These are phyloP conservation scores for Oryzias woworae DNA, from an alignment of 2,113 vertebrate species.

Conservation along the genomic window DNA sequence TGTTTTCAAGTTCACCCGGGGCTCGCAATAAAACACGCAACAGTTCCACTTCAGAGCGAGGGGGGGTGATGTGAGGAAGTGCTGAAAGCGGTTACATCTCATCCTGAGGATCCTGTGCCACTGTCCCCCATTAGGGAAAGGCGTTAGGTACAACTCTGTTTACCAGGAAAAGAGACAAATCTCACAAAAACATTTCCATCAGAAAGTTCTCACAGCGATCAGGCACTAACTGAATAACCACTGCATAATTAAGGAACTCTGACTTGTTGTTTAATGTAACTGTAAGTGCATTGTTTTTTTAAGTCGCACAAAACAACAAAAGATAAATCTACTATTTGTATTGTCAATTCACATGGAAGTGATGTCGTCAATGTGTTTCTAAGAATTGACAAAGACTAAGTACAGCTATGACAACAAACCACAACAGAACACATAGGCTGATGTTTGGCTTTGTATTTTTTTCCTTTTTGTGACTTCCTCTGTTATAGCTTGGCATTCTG, in stretches of 20 bases:
- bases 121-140: constrained; percentile 70
- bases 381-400: constrained; percentile 51
- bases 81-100: constrained; percentile 72
- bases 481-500: constrained; percentile 14
- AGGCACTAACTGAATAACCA: constrained; percentile 59
- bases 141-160: constrained; percentile 70
- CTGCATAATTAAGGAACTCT: constrained; percentile 50
- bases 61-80: constrained; percentile 70
- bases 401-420: constrained; percentile 46
- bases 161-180: constrained; percentile 76
- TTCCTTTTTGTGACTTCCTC: constrained; percentile 9
- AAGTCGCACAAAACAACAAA: constrained; percentile 20
- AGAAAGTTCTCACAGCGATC: constrained; percentile 45
- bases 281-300: constrained; percentile 33
- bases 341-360: constrained; percentile 23
- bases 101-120: constrained; percentile 77
- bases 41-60: constrained; percentile 64
- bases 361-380: constrained; percentile 45
- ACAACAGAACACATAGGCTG: constrained; percentile 19
- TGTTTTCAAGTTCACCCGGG: constrained; percentile 78
- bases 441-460: neutral
- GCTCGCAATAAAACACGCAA: constrained; percentile 78
- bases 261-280: constrained; percentile 36
- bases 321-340: constrained; percentile 3
- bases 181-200: constrained; percentile 52